Conservation (phyloP, 2,888 invertebrate genomes). For the Druceiella hillmani region DNA sequence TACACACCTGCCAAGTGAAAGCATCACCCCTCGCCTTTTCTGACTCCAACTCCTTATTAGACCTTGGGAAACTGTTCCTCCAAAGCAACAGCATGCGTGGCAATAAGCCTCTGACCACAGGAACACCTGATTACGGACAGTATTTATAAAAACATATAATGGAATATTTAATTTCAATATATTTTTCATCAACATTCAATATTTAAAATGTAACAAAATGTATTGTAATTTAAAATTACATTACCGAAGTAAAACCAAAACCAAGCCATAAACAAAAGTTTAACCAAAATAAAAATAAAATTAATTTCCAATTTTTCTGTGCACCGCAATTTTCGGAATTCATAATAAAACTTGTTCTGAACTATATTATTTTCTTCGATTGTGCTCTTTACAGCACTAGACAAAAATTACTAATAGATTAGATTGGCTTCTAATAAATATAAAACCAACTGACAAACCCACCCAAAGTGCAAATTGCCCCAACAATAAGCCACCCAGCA, state of each 20-base stretch:
- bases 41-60: slow-evolving; percentile 92
- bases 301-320: no score
- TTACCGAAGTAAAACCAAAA: neutral
- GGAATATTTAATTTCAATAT: no score
- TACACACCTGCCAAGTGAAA: slow-evolving; percentile 91
- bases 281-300: no score
- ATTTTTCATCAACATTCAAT: no score
- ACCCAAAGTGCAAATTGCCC: slow-evolving; percentile 94
- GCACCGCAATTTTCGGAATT: no score
- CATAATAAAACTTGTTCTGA: no score
- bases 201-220: no score
- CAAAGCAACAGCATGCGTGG: slow-evolving; percentile 92
- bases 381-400: neutral
- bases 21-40: slow-evolving; percentile 95
- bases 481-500: slow-evolving; percentile 96
- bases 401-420: neutral
- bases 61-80: slow-evolving; percentile 97
- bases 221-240: neutral
- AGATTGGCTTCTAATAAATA: slow-evolving; percentile 5
- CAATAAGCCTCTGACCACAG: slow-evolving; percentile 87
- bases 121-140: no score
- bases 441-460: slow-evolving; percentile 23
- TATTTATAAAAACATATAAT: no score
- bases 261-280: neutral
- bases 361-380: no score